phyloP scores from a whole-genome alignment of 2,113 vertebrate species.

The Neogale vison region DNA sequence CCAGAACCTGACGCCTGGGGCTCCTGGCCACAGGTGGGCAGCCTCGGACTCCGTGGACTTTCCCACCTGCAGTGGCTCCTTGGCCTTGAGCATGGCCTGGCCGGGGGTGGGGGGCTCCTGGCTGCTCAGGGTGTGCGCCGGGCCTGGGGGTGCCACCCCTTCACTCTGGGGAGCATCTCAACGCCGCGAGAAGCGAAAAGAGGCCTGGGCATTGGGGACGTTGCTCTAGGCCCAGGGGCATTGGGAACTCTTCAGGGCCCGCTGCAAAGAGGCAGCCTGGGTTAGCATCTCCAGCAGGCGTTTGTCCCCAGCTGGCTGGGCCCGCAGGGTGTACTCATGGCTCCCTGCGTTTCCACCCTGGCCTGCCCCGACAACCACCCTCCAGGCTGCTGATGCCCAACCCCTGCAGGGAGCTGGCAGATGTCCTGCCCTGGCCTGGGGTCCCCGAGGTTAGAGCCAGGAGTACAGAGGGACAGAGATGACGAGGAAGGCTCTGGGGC shows the following conservation, averaged over 20 bases:
- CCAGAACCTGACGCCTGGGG: fast-evolving
- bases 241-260: conserved; percentile 91
- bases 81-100: not conserved
- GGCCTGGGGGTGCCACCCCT: not conserved
- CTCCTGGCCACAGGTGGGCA: no score
- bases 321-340: fast-evolving
- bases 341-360: fast-evolving
- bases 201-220: not conserved
- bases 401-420: fast-evolving
- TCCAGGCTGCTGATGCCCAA: not conserved
- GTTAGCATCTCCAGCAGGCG: fast-evolving
- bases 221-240: conserved; percentile 81
- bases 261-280: conserved; percentile 76
- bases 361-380: fast-evolving
- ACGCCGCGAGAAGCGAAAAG: not conserved
- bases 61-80: fast-evolving
- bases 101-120: fast-evolving
- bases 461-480: fast-evolving
- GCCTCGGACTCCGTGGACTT: fast-evolving
- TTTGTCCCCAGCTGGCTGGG: fast-evolving
- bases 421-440: not conserved
- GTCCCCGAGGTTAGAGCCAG: not conserved
- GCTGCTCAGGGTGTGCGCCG: not conserved
- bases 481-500: not conserved
- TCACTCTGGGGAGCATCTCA: not conserved